A percentile compares a stretch with the other conserved stretches of the same genome.
These are phyloP conservation scores for Morus bassanus DNA, from an alignment of 2,797 vertebrate species.

Conservation along the genomic window DNA sequence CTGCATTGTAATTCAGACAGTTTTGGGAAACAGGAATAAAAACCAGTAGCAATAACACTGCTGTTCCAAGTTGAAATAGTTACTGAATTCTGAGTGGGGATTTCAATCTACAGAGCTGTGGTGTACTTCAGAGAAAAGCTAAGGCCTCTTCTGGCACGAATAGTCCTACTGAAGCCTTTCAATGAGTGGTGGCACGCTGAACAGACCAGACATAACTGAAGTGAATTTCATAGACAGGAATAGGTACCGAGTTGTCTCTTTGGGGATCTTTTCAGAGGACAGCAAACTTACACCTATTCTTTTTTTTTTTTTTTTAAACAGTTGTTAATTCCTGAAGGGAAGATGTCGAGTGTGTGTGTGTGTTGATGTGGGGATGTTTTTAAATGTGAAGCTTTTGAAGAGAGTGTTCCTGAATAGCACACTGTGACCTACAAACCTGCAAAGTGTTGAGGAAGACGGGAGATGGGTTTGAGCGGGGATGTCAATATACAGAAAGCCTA, in stretches of 20 bases:
- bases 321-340: background rate
- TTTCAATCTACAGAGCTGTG: background rate
- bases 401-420: background rate
- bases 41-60: background rate
- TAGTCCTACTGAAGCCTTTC: background rate
- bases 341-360: too few species aligned
- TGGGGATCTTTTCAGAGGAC: background rate
- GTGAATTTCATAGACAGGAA: background rate
- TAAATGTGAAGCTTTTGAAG: background rate
- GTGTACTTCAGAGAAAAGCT: background rate
- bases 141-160: background rate
- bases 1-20: background rate
- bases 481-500: background rate
- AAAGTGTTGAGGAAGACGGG: background rate
- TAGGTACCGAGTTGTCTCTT: background rate
- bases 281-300: background rate
- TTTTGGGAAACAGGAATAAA: background rate
- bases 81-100: background rate
- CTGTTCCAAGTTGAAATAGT: background rate
- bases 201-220: background rate
- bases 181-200: accelerated
- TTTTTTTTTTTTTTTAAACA: background rate
- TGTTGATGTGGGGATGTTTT: background rate
- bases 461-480: background rate
- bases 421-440: background rate